A percentile compares a stretch with the other conserved stretches of the same genome.
These are phyloP conservation scores for Aurelia aurita DNA, from an alignment of 30 jellyfish, hydroid and myxozoan genomes.

Conservation along the genomic window DNA sequence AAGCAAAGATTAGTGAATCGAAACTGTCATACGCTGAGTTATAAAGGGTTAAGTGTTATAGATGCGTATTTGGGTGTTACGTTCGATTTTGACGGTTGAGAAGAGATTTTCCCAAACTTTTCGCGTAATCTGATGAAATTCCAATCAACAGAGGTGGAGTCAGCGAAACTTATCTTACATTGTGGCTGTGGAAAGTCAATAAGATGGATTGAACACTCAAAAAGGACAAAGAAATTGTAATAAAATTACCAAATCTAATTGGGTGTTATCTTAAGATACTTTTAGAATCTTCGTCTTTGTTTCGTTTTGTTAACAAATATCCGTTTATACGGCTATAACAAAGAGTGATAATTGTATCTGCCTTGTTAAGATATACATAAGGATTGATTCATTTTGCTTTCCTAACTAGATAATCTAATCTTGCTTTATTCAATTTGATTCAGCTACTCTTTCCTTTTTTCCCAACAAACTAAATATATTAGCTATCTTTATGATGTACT, in stretches of 20 bases:
- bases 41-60: no score
- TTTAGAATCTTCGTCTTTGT: slow-evolving; percentile 35
- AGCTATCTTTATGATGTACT: slow-evolving; percentile 32
- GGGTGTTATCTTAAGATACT: slow-evolving; percentile 45
- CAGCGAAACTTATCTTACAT: slow-evolving; percentile 34
- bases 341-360: slow-evolving; percentile 35
- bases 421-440: slow-evolving; percentile 26
- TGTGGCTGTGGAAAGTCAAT: slow-evolving; percentile 50
- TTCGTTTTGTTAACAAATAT: slow-evolving; percentile 14
- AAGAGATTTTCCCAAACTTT: slow-evolving; percentile 19
- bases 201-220: slow-evolving; percentile 50
- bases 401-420: slow-evolving; percentile 32
- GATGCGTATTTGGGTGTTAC: not conserved
- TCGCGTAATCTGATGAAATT: slow-evolving; percentile 42
- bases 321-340: slow-evolving; percentile 39
- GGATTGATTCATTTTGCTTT: slow-evolving; percentile 40
- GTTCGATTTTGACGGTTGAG: not conserved
- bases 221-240: slow-evolving; percentile 33
- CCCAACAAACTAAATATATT: slow-evolving; percentile 16
- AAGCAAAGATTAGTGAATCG: no score
- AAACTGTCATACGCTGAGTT: no score
- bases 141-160: slow-evolving; percentile 73
- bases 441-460: slow-evolving; percentile 16
- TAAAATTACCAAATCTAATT: slow-evolving; percentile 62
- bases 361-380: not conserved